Percentiles rank a stretch among this genome's conserved stretches.
Evolutionary conservation across 2,113 vertebrate genomes (phyloP).

Genomic region (Lepus americanus): DNA sequence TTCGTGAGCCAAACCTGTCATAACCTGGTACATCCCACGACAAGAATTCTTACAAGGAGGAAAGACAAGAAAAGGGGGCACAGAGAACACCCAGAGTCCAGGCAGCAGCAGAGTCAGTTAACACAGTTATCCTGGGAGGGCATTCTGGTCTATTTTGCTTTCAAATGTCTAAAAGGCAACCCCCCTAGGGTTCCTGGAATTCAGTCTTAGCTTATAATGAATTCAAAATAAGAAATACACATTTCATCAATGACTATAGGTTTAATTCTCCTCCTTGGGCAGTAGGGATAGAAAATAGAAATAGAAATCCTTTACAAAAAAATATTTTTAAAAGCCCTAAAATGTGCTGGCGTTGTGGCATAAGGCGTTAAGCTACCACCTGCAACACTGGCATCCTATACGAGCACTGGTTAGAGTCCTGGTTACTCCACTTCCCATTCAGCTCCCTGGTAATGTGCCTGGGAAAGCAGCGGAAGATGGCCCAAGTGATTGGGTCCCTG

Average conservation of each 20-base stretch:
- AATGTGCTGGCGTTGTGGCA: neutral
- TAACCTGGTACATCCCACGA: neutral
- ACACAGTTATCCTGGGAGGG: neutral
- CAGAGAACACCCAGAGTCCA: neutral
- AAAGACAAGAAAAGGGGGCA: neutral
- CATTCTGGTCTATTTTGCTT: neutral
- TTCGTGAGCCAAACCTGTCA: neutral
- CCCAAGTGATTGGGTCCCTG: too few species aligned
- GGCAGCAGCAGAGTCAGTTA: neutral
- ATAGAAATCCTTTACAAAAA: neutral
- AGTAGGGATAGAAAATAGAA: neutral
- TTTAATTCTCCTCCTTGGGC: neutral
- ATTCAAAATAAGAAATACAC: conserved; percentile 41
- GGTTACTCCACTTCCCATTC: too few species aligned
- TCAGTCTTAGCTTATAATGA: conserved; percentile 8
- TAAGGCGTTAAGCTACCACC: too few species aligned
- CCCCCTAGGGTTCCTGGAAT: neutral
- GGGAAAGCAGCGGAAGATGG: too few species aligned
- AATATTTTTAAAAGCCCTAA: conserved; percentile 4
- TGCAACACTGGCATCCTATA: too few species aligned
- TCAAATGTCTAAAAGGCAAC: conserved; percentile 15
- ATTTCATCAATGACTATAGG: neutral
- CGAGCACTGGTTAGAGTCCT: too few species aligned
- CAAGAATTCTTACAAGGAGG: neutral
- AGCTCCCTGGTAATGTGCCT: too few species aligned